These are phyloP conservation scores for Gerris lacustris DNA, from an alignment of 2,888 invertebrate species.

Conservation along the genomic window DNA sequence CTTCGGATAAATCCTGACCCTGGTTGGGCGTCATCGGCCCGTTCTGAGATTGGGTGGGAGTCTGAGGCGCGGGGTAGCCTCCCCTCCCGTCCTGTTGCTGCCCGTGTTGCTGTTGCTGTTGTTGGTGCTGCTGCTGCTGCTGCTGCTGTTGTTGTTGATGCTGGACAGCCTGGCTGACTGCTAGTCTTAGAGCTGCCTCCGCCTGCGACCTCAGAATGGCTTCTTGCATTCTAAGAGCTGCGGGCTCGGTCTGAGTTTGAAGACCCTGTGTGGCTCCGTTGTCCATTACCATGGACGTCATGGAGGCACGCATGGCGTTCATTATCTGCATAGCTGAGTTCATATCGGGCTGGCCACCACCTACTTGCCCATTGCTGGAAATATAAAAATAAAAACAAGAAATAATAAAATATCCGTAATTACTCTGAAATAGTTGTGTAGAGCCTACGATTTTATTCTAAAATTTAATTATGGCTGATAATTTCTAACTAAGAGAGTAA, in stretches of 20 bases:
- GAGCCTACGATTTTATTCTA: neutral
- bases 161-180: constrained; percentile 57
- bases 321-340: constrained; percentile 39
- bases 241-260: constrained; percentile 34
- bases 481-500: no score
- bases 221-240: constrained; percentile 44
- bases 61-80: constrained; percentile 34
- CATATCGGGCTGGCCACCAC: constrained; percentile 30
- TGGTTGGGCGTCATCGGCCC: constrained; percentile 43
- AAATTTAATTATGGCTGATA: no score
- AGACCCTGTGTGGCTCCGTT: constrained; percentile 16
- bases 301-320: constrained; percentile 43
- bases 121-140: constrained; percentile 38
- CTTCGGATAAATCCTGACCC: constrained; percentile 57
- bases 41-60: constrained; percentile 41
- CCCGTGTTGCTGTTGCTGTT: constrained; percentile 38
- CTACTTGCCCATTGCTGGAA: constrained; percentile 31
- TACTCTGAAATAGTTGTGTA: neutral
- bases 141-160: constrained; percentile 36
- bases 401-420: neutral
- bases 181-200: constrained; percentile 68
- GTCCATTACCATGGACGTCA: constrained; percentile 38
- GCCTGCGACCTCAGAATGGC: constrained; percentile 72
- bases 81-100: constrained; percentile 36
- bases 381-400: neutral